These are phyloP conservation scores for Calliopsis andreniformis DNA, from an alignment of 1,140 invertebrate species.

Conservation along the genomic window DNA sequence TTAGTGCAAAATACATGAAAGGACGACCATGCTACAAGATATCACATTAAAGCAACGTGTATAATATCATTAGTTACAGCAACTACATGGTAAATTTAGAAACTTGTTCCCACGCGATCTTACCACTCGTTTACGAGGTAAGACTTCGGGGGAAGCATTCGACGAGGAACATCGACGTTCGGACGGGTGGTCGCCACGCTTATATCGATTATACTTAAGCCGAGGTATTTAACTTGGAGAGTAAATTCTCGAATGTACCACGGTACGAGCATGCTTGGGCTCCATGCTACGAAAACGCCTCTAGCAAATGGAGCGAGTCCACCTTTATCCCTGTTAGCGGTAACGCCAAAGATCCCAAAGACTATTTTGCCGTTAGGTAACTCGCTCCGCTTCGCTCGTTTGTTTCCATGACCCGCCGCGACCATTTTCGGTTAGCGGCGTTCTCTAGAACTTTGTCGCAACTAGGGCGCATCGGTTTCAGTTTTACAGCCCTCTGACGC, in stretches of 20 bases:
- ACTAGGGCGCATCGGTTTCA: not conserved
- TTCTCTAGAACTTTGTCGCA: not conserved
- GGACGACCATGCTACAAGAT: too few relatives aligned
- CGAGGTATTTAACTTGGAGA: constrained; percentile 13
- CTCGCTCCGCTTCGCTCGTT: constrained; percentile 19
- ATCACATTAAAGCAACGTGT: too few relatives aligned
- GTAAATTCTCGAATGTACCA: constrained; percentile 12
- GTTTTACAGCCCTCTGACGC: too few relatives aligned
- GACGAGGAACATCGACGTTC: not conserved
- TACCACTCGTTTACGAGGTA: constrained; percentile 30
- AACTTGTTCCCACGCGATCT: not conserved
- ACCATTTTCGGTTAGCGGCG: not conserved
- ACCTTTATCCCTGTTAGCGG: constrained; percentile 31
- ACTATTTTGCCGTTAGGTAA: constrained; percentile 7
- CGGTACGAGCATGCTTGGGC: not conserved
- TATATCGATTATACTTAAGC: constrained; percentile 26
- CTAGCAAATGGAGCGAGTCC: constrained; percentile 16
- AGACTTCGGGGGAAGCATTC: not conserved
- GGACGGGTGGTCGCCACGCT: not conserved
- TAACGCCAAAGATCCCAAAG: not conserved
- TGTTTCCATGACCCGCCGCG: not conserved
- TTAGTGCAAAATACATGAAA: too few relatives aligned
- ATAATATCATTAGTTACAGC: too few relatives aligned
- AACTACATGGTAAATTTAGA: too few relatives aligned
- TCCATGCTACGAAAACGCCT: not conserved